A percentile compares a stretch with the other conserved stretches of the same genome.
phyloP scores from a whole-genome alignment of 2,888 invertebrate genomes.

The Willowsia nigromaculata region DNA sequence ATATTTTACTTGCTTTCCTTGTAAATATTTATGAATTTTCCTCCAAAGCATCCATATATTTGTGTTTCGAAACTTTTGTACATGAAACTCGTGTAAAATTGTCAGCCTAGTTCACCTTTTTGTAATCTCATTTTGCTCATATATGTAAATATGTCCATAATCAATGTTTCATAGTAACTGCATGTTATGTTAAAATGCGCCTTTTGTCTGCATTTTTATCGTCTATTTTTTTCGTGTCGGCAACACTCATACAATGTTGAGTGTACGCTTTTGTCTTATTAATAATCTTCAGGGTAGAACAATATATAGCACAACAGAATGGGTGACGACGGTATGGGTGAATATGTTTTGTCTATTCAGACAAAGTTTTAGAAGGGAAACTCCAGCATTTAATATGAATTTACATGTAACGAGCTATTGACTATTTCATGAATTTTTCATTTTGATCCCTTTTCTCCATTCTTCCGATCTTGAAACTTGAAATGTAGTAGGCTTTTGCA shows the following conservation, averaged over 20 bases:
- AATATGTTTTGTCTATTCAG: conserved; percentile 29
- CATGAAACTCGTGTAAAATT: neutral
- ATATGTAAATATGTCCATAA: neutral
- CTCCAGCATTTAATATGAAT: conserved; percentile 63
- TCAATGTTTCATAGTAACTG: neutral
- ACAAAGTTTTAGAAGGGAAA: neutral
- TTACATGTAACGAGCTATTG: conserved; percentile 73
- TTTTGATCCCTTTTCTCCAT: conserved; percentile 71
- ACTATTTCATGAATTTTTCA: conserved; percentile 79
- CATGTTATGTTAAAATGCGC: neutral
- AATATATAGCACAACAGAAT: conserved; percentile 21
- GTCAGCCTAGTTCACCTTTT: neutral
- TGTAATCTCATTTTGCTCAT: neutral
- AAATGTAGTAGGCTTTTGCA: neutral
- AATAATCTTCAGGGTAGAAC: conserved; percentile 18
- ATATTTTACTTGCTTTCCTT: conserved; percentile 37
- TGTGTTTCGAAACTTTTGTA: neutral
- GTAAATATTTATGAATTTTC: conserved; percentile 66
- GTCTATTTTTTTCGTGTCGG: conserved; percentile 50
- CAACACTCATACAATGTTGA: conserved; percentile 58
- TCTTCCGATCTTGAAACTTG: neutral
- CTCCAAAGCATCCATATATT: conserved; percentile 44
- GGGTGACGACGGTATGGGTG: neutral
- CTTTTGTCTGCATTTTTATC: conserved; percentile 53
- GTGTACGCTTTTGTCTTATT: conserved; percentile 12